A percentile compares a stretch with the other conserved stretches of the same genome.
Evolutionary conservation across 2,888 invertebrate genomes (phyloP).

Genomic region (Cecidostiba fungosa): DNA sequence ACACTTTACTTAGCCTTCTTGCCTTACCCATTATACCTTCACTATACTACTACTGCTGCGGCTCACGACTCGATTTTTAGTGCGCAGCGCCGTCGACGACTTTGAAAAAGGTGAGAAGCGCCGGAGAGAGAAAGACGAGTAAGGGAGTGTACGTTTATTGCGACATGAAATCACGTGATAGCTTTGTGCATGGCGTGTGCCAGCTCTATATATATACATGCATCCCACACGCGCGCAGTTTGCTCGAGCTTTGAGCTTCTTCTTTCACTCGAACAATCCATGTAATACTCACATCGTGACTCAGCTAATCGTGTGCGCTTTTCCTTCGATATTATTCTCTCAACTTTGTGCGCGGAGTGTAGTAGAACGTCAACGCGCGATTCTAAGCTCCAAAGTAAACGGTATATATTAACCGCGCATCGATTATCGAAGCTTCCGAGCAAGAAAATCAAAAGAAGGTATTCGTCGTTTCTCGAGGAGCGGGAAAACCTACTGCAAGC

Average conservation of each 20-base stretch:
- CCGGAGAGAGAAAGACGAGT: neutral
- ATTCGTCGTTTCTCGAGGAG: too few species aligned
- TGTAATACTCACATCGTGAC: neutral
- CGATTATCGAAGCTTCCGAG: too few species aligned
- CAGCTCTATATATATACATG: too few species aligned
- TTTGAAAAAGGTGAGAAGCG: neutral
- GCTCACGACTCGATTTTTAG: conserved; percentile 36
- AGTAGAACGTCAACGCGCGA: neutral
- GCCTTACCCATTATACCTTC: conserved; percentile 17
- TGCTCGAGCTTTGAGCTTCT: neutral
- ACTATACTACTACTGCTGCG: neutral
- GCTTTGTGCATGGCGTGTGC: neutral
- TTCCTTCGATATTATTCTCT: neutral
- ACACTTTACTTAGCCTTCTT: conserved; percentile 42
- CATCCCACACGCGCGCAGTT: too few species aligned
- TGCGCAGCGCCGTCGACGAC: neutral
- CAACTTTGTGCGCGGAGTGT: neutral
- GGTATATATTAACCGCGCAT: too few species aligned
- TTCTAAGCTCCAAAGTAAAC: too few species aligned
- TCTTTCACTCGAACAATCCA: neutral
- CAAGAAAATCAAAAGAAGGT: too few species aligned
- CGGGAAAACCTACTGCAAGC: too few species aligned
- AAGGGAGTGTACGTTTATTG: neutral
- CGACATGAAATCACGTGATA: neutral
- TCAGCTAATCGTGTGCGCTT: neutral